Conservation (phyloP, 2,888 invertebrate species). For the Selenia dentaria region DNA sequence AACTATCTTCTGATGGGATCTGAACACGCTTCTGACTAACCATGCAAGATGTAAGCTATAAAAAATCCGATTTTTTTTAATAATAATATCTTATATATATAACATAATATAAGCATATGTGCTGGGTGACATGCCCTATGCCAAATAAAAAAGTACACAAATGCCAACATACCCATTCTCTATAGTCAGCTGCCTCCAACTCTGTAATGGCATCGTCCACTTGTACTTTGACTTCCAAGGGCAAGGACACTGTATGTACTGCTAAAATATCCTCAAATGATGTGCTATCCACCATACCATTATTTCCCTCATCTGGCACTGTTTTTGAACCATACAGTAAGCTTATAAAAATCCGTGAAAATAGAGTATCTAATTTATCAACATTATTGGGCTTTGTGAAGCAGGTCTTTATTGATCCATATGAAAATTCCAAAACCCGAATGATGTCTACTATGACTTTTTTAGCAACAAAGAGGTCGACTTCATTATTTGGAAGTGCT, state of each 20-base stretch:
- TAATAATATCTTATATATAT: too few relatives aligned
- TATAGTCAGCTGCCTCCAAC: conserved; percentile 95
- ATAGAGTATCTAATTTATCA: conserved; percentile 87
- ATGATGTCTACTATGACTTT: conserved; percentile 74
- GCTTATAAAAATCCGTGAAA: conserved; percentile 84
- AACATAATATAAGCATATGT: too few relatives aligned
- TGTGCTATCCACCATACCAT: conserved; percentile 21
- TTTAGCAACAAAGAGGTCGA: conserved; percentile 76
- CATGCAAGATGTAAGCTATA: too few relatives aligned
- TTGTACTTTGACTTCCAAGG: conserved; percentile 91
- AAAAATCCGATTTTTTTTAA: too few relatives aligned
- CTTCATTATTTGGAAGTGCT: conserved; percentile 86
- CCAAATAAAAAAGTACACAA: conserved; percentile 5
- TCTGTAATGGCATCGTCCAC: conserved; percentile 95
- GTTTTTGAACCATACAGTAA: conserved; percentile 52
- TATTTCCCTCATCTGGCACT: conserved; percentile 32
- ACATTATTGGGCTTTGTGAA: conserved; percentile 81
- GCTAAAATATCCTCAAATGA: conserved; percentile 87
- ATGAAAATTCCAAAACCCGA: conserved; percentile 84
- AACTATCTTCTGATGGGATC: too few relatives aligned
- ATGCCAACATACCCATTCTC: conserved; percentile 88
- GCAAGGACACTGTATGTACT: conserved; percentile 87
- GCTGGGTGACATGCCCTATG: too few relatives aligned
- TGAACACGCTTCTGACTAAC: too few relatives aligned
- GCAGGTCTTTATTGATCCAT: conserved; percentile 79